Base-by-base conservation (phyloP, 2,888 invertebrate genomes). In the Aleiodes testaceus region DNA sequence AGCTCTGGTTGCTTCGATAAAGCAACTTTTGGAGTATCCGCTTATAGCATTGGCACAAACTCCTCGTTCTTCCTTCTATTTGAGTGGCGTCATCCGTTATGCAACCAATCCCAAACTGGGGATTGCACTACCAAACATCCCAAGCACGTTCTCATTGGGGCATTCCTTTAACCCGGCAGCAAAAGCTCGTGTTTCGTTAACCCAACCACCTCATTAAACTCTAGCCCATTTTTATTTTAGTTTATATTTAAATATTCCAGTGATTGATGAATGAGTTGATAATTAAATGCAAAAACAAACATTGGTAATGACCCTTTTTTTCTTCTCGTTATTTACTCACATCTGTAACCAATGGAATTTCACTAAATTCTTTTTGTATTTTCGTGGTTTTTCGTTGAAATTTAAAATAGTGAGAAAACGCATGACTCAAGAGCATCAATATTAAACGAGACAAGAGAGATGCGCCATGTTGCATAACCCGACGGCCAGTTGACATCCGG, bases 91-190 rank as follows among this genome's bases (percentile, higher is more conserved):
- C 81, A 77, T 77, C 77, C 77, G 79, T 84, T 84, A 84, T 82
- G 82, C 83, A 84, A 84, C 80, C 79, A 82, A 82, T 81, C 79
- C 80, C 81, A 77, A 81, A 82, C 81, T 79, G 79, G 82, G 80
- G 79, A 80, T 82, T 83, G 84, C 84, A 79, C 84, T 84, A 83
- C 80, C 81, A 84, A 82, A 84, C 84, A 84, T 84, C 80, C 80
- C 78, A 79, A 80, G 82, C 79, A 84, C 79, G 82, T 82, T 82
- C 79, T 76, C 77, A 74, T 76, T 80, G 75, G 79, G 79, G 78
- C 84, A 82, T 83, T 83, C 82, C 81, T 78, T 77, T 78, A 77
- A 79, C 79, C 79, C 78, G 79, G 70, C 72, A 76, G 75, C 77
- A 78, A 79, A 73, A 74, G 68, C 66, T 69, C 70, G 70, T 61